phyloP scores from a whole-genome alignment of 2,113 vertebrate species.

The Clupea harengus region DNA sequence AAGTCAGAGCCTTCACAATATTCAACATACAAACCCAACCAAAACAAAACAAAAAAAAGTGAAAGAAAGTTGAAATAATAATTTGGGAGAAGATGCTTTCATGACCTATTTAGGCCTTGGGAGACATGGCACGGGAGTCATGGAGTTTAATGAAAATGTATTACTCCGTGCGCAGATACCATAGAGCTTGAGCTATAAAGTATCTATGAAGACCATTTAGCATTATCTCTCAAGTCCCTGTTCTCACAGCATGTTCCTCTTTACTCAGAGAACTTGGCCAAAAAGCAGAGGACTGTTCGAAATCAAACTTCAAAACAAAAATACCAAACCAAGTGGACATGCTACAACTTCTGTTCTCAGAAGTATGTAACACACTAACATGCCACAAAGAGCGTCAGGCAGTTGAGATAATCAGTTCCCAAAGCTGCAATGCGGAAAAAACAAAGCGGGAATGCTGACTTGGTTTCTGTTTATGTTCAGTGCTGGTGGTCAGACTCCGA shows the following conservation, averaged over 20 bases:
- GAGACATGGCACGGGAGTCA: background rate
- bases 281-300: background rate
- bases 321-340: background rate
- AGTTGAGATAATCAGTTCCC: background rate
- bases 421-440: background rate
- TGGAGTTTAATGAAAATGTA: background rate
- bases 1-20: background rate
- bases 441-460: background rate
- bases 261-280: background rate
- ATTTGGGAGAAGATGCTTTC: background rate
- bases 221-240: background rate
- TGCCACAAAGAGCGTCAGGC: background rate
- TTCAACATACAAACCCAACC: background rate
- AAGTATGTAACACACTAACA: background rate
- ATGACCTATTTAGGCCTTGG: background rate
- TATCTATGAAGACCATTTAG: background rate
- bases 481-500: background rate
- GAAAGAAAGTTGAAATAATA: background rate
- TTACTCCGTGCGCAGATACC: background rate
- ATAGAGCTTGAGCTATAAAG: background rate
- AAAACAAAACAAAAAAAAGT: background rate
- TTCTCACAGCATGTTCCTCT: constrained; percentile 5
- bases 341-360: constrained; percentile 1
- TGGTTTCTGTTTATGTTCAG: background rate
- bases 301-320: constrained; percentile 18